Base-by-base conservation (phyloP, 1,140 invertebrate genomes). In the Tetramorium simillimum region DNA sequence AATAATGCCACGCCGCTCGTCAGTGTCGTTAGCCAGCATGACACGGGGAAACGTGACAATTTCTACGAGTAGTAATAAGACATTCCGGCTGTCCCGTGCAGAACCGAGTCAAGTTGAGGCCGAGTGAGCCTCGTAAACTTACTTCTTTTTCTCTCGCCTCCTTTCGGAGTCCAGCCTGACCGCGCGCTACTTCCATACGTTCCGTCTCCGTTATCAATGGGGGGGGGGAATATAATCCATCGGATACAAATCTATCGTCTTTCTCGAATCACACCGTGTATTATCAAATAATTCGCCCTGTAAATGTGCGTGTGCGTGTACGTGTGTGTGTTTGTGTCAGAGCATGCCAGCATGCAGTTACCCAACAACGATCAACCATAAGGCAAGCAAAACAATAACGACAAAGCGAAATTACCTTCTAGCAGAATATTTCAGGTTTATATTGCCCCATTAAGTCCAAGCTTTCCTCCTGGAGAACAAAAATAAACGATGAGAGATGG, bases 371-470 rank as follows among this genome's bases (percentile, higher is more conserved):
- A 87, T 85, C 86, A 43, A 86, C 73, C 60, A 67, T 60, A 86
- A 33, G 40, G 51, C 84, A 93, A 93, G 90, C 92, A 92, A 93
- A 95, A 92, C 92, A 94, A 94, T 93, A 94, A 89, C 93, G 92
- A 93, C 94, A 90, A 94, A 95, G 94, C 93, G 92, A 92, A 94
- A 95, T 96, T 96, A 96, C 96, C 96, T 96, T 97, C 96, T 97
- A 97, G 96, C 97, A 97, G 96, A 97, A 97, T 96, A 97, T 97
- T 96, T 97, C 97, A 95, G 97, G 97, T 96, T 97, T 97, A 96
- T 97, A 97, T 96, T 97, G 97, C 94, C 97, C 97, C 96, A 97
- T 97, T 95, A 97, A 97, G 96, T 97, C 97, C 96, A 97, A 96
- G 96, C 96, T 97, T 96, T 97, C 97, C 95, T 97, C 97, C 96